A percentile compares a stretch with the other conserved stretches of the same genome.
These are phyloP conservation scores for Orycteropus afer DNA, from an alignment of 2,113 vertebrate genomes.

Conservation along the genomic window DNA sequence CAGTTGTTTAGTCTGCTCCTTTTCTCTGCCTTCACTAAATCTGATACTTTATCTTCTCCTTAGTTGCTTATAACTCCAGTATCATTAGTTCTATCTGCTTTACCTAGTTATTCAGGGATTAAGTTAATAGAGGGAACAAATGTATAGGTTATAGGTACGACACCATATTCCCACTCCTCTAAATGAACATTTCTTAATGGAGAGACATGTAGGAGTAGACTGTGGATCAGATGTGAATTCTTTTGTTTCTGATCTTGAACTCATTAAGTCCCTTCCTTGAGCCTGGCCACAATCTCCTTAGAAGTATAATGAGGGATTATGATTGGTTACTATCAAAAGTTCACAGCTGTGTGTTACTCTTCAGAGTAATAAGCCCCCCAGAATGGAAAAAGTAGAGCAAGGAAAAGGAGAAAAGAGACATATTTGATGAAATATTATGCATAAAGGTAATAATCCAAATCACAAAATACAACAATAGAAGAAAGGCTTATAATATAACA, in stretches of 20 bases:
- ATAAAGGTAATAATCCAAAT: conserved; percentile 13
- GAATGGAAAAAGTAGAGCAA: conserved; percentile 7
- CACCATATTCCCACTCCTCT: too few species aligned
- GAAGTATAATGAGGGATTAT: not conserved
- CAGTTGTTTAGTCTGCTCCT: too few species aligned
- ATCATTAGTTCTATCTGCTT: too few species aligned
- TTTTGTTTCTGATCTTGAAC: conserved; percentile 24
- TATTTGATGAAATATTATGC: not conserved
- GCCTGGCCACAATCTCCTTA: not conserved
- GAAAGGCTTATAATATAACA: not conserved
- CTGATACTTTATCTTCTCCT: too few species aligned
- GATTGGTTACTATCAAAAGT: not conserved
- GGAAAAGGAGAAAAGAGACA: not conserved
- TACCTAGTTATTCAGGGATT: too few species aligned
- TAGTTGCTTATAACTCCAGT: too few species aligned
- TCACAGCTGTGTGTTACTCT: not conserved
- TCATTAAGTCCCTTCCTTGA: not conserved
- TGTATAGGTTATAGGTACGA: too few species aligned
- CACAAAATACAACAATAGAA: not conserved
- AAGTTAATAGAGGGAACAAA: too few species aligned
- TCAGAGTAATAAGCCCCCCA: not conserved
- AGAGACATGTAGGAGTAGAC: not conserved
- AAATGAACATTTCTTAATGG: not conserved
- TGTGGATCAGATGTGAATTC: not conserved
- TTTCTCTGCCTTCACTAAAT: too few species aligned